phyloP scores from a whole-genome alignment of 2,797 vertebrate species.

The Chelonia mydas region DNA sequence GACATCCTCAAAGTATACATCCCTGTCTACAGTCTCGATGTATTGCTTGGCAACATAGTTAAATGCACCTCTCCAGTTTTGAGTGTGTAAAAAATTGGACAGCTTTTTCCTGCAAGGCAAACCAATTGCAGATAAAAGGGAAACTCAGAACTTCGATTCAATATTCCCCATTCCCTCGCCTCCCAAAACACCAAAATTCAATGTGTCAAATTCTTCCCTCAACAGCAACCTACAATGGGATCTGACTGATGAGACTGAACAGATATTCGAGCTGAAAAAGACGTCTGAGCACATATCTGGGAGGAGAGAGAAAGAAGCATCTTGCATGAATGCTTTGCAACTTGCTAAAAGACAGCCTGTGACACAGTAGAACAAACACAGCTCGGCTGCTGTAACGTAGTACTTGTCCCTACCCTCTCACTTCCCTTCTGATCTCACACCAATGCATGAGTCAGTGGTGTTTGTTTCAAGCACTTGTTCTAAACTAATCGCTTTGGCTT shows the following conservation, averaged over 20 bases:
- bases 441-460: not conserved
- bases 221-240: not conserved
- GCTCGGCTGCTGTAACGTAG: not conserved
- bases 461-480: not conserved
- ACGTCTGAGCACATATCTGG: not conserved
- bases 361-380: not conserved
- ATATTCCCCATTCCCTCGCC: not conserved
- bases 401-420: not conserved
- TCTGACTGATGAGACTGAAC: not conserved
- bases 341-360: not conserved
- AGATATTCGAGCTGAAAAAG: not conserved
- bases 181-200: not conserved
- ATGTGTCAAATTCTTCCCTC: not conserved
- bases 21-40: constrained; percentile 89
- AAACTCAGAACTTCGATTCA: not conserved
- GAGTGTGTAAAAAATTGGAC: constrained; percentile 94
- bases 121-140: accelerated
- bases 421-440: not conserved
- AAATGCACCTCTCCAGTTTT: constrained; percentile 95
- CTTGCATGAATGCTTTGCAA: not conserved
- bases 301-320: not conserved
- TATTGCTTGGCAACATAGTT: constrained; percentile 97
- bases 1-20: constrained; percentile 97
- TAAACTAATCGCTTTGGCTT: not conserved
- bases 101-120: constrained; percentile 91